phyloP scores from a whole-genome alignment of 2,113 vertebrate genomes.

The Lasiurus borealis region DNA sequence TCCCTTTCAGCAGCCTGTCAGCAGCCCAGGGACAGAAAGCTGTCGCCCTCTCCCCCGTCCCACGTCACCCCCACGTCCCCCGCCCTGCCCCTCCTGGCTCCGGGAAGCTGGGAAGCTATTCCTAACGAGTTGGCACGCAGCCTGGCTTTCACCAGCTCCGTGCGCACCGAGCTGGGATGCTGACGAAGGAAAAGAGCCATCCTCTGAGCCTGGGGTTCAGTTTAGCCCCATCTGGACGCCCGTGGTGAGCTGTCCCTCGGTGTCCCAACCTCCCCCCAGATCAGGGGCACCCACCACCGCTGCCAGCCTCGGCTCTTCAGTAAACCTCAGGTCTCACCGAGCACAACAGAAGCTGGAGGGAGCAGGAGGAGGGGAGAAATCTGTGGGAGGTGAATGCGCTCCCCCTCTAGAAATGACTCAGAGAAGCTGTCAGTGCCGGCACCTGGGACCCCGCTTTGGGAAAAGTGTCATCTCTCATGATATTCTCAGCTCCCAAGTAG shows the following conservation, averaged over 20 bases:
- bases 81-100: not conserved
- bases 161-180: not conserved
- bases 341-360: accelerated
- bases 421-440: not conserved
- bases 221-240: not conserved
- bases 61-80: accelerated
- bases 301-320: not conserved
- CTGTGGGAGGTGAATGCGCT: not conserved
- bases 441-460: not conserved
- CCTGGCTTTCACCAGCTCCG: not conserved
- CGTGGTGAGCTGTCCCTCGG: not conserved
- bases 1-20: constrained; percentile 82
- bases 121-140: not conserved
- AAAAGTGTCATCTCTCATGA: not conserved
- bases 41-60: not conserved
- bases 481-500: accelerated
- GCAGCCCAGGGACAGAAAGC: constrained; percentile 40
- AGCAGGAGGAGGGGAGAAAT: accelerated
- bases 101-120: constrained; percentile 56
- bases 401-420: not conserved
- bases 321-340: not conserved
- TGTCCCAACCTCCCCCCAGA: not conserved
- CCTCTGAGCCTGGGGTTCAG: accelerated
- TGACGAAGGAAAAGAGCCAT: not conserved
- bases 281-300: not conserved